A percentile compares a stretch with the other conserved stretches of the same genome.
Evolutionary conservation across 2,113 vertebrate species (phyloP).

Genomic region (Etheostoma spectabile): DNA sequence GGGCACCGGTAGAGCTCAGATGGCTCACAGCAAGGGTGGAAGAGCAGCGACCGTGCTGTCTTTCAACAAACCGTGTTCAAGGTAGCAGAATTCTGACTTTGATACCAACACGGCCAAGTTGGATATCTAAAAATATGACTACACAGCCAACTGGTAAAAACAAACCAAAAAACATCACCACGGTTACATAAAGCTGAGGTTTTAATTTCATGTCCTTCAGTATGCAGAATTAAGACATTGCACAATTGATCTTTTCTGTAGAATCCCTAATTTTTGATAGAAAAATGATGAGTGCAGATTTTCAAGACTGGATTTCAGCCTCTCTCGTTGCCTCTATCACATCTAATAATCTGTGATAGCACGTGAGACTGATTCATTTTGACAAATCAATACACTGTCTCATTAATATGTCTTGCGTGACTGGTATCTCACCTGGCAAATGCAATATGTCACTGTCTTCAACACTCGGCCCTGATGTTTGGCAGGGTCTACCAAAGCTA

Average conservation of each 20-base stretch:
- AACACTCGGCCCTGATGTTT: neutral
- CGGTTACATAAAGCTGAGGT: neutral
- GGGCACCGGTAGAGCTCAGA: slow-evolving; percentile 53
- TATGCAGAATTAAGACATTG: neutral
- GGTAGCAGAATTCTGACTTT: slow-evolving; percentile 22
- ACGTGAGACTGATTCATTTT: slow-evolving; percentile 15
- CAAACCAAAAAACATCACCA: neutral
- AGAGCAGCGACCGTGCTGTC: slow-evolving; percentile 26
- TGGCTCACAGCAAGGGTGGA: slow-evolving; percentile 52
- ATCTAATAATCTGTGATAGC: slow-evolving; percentile 14
- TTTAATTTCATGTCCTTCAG: neutral
- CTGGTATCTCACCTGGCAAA: slow-evolving; percentile 17
- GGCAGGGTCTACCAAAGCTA: slow-evolving; percentile 26
- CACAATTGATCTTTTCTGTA: neutral
- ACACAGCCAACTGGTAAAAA: neutral
- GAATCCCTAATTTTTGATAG: slow-evolving; percentile 23
- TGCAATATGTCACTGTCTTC: slow-evolving; percentile 11
- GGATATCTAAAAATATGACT: slow-evolving; percentile 4
- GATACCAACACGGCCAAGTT: neutral
- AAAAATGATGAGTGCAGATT: slow-evolving; percentile 6
- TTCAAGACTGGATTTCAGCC: neutral
- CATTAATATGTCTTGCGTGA: slow-evolving; percentile 1
- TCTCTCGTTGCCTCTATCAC: slow-evolving; percentile 15
- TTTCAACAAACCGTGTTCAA: slow-evolving; percentile 21
- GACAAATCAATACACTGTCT: slow-evolving; percentile 39